These are phyloP conservation scores for Poecilus cupreus DNA, from an alignment of 2,888 invertebrate species.

Conservation along the genomic window DNA sequence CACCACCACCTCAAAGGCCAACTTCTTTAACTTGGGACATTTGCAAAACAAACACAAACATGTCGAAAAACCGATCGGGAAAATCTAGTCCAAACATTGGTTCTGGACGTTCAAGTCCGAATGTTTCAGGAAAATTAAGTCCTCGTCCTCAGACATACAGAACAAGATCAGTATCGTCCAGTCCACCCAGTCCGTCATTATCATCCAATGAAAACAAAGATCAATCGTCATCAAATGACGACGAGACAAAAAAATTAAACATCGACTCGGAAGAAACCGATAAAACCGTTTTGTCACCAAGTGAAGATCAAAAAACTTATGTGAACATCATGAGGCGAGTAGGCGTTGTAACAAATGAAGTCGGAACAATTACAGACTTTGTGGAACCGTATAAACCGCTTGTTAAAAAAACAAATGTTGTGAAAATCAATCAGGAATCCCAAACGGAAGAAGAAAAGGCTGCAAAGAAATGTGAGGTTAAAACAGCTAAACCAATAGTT, in stretches of 20 bases:
- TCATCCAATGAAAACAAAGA: constrained; percentile 63
- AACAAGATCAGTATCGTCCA: constrained; percentile 64
- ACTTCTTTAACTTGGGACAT: constrained; percentile 97
- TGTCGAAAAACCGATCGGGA: constrained; percentile 69
- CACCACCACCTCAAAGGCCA: constrained; percentile 88
- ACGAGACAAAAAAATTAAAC: constrained; percentile 64
- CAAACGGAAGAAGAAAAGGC: constrained; percentile 66
- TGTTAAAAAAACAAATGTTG: constrained; percentile 65
- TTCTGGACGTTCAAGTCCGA: constrained; percentile 72
- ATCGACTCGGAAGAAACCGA: not conserved
- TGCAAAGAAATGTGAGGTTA: constrained; percentile 63
- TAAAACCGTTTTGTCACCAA: constrained; percentile 68
- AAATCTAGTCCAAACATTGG: constrained; percentile 73
- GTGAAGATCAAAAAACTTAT: constrained; percentile 72
- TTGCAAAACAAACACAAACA: constrained; percentile 83
- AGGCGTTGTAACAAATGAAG: constrained; percentile 70
- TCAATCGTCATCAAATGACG: not conserved
- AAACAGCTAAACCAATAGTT: constrained; percentile 63
- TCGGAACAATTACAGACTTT: constrained; percentile 71
- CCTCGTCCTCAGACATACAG: constrained; percentile 75
- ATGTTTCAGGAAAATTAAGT: constrained; percentile 77
- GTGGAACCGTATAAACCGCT: constrained; percentile 68
- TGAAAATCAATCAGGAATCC: constrained; percentile 67
- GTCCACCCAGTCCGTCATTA: constrained; percentile 72
- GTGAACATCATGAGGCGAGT: constrained; percentile 69